Percentiles rank a stretch among this genome's conserved stretches.
These are phyloP conservation scores for Typhlichthys subterraneus DNA, from an alignment of 2,797 vertebrate species.

Conservation along the genomic window DNA sequence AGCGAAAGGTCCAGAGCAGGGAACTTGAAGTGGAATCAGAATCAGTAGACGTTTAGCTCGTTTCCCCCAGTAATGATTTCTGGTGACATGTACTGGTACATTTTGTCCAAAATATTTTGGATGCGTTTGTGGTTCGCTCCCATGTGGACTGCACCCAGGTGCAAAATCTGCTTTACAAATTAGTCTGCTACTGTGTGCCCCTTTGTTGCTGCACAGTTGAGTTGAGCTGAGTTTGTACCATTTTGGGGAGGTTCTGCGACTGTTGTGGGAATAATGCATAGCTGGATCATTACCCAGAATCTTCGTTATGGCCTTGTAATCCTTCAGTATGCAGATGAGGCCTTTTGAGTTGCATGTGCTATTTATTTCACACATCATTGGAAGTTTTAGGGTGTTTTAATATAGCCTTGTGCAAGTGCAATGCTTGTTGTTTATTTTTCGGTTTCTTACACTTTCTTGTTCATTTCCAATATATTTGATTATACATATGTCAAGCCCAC, in stretches of 20 bases:
- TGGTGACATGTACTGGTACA: conserved; percentile 23
- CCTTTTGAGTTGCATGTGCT: conserved; percentile 14
- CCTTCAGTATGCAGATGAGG: conserved; percentile 39
- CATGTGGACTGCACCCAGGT: not conserved
- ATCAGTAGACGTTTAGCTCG: conserved; percentile 50
- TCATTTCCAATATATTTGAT: not conserved
- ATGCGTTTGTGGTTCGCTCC: not conserved
- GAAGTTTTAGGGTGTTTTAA: conserved; percentile 13
- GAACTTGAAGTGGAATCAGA: conserved; percentile 49
- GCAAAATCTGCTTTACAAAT: too few relatives aligned
- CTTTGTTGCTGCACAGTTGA: conserved; percentile 26
- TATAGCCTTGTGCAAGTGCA: conserved; percentile 9
- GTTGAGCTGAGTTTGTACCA: conserved; percentile 44
- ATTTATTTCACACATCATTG: conserved; percentile 13
- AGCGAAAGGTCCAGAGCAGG: conserved; percentile 51
- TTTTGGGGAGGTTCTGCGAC: conserved; percentile 41
- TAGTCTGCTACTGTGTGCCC: not conserved
- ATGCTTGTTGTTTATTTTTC: not conserved
- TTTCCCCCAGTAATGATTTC: conserved; percentile 36
- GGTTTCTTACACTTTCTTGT: not conserved
- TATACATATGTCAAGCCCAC: not conserved
- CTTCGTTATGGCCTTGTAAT: conserved; percentile 8
- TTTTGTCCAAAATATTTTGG: not conserved
- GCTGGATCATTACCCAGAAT: conserved; percentile 55
- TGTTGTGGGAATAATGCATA: conserved; percentile 45